These are phyloP conservation scores for Lithophane socia DNA, from an alignment of 2,888 invertebrate species.

Conservation along the genomic window DNA sequence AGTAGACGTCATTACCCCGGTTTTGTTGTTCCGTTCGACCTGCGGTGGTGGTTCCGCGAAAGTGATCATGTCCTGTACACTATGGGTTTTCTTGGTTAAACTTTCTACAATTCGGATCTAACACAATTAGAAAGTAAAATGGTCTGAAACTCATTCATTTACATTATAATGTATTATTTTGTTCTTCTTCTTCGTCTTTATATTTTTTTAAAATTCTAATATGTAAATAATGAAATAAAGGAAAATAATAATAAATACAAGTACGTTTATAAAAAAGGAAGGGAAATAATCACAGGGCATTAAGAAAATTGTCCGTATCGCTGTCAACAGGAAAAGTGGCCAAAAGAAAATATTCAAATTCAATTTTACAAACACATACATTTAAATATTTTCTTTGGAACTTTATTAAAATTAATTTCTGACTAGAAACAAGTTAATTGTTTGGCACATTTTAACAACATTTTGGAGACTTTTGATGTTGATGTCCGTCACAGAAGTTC, in stretches of 20 bases:
- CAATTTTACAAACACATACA: not conserved
- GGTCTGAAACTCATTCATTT: too few relatives aligned
- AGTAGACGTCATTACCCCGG: conserved; percentile 40
- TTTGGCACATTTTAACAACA: conserved; percentile 9
- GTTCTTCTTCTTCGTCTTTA: too few relatives aligned
- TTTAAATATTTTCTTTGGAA: not conserved
- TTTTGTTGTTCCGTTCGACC: conserved; percentile 44
- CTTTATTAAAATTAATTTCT: not conserved
- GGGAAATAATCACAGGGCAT: too few relatives aligned
- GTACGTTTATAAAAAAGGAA: too few relatives aligned
- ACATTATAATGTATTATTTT: too few relatives aligned
- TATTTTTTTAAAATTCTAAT: too few relatives aligned
- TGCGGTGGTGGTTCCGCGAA: conserved; percentile 40
- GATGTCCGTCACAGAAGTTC: conserved; percentile 9
- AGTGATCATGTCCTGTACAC: conserved; percentile 34
- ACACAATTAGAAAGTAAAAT: not conserved
- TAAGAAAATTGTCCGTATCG: too few relatives aligned
- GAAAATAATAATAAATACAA: too few relatives aligned
- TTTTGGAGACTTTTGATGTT: conserved; percentile 4
- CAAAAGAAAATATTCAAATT: not conserved
- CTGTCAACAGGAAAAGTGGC: too few relatives aligned
- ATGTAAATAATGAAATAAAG: too few relatives aligned
- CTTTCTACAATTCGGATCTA: conserved; percentile 21
- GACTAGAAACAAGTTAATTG: conserved; percentile 6
- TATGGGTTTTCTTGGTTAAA: conserved; percentile 27